Conservation (phyloP, 1,140 invertebrate species). For the Euwallacea fornicatus region DNA sequence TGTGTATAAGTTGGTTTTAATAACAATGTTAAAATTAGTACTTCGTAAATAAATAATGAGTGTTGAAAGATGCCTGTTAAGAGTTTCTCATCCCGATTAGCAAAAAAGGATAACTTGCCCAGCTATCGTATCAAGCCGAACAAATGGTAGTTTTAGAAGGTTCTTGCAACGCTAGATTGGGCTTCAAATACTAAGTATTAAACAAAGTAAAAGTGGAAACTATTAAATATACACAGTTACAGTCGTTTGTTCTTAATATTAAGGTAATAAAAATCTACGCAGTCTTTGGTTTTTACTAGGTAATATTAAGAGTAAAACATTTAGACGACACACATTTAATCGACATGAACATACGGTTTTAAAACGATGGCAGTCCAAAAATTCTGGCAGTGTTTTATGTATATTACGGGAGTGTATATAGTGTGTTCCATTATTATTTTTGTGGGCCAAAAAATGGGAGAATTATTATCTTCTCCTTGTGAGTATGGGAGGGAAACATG, state of each 20-base stretch:
- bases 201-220: constrained; percentile 4
- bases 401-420: constrained; percentile 8
- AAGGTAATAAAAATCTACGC: constrained; percentile 41
- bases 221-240: constrained; percentile 29
- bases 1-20: constrained; percentile 18
- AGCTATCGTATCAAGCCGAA: no score
- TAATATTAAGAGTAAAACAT: constrained; percentile 34
- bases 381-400: constrained; percentile 48
- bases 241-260: constrained; percentile 41
- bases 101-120: no score
- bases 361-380: constrained; percentile 50
- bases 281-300: constrained; percentile 28
- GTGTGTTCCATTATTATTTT: constrained; percentile 3
- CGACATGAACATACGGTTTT: constrained; percentile 41
- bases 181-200: neutral
- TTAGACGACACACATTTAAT: constrained; percentile 32
- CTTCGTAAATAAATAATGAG: constrained; percentile 30
- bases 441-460: neutral
- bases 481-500: no score
- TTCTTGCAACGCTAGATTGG: no score
- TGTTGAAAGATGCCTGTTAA: constrained; percentile 29
- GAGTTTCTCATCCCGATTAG: neutral
- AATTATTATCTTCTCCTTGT: no score
- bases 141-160: no score
- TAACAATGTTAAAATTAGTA: constrained; percentile 29